A percentile compares a stretch with the other conserved stretches of the same genome.
phyloP scores from a whole-genome alignment of 2,113 vertebrate species.

The Tichodroma muraria region DNA sequence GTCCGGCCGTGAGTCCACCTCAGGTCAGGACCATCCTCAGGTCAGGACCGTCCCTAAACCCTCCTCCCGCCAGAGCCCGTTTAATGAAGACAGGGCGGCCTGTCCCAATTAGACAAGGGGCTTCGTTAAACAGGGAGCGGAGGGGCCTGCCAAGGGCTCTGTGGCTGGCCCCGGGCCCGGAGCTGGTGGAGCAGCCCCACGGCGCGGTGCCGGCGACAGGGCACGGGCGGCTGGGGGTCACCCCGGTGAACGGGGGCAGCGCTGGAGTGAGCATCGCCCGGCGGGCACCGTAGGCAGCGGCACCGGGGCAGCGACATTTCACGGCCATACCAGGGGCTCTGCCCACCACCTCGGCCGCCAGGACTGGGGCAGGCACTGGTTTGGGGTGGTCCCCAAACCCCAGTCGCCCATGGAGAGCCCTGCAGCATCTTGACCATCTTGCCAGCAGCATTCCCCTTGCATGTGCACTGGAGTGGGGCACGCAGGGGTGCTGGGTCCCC shows the following conservation, averaged over 20 bases:
- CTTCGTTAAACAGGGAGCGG: conserved; percentile 28
- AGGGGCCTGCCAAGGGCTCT: conserved; percentile 44
- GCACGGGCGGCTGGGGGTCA: background rate
- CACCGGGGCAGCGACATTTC: background rate
- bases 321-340: background rate
- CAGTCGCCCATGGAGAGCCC: accelerated
- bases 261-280: background rate
- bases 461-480: background rate
- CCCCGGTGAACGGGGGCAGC: background rate
- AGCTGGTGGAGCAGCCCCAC: background rate
- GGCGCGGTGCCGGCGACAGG: background rate
- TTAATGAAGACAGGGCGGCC: conserved; percentile 38
- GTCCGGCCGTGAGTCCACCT: background rate
- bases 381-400: background rate
- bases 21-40: background rate
- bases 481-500: background rate
- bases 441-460: background rate
- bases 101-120: conserved; percentile 56
- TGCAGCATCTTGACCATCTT: background rate
- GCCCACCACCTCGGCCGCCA: background rate
- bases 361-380: accelerated
- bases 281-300: background rate
- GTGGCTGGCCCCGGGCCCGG: conserved; percentile 24
- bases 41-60: background rate
- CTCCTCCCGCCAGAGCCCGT: background rate